Base-by-base conservation (phyloP, 2,113 vertebrate species). In the Telmatochromis brachygnathus region DNA sequence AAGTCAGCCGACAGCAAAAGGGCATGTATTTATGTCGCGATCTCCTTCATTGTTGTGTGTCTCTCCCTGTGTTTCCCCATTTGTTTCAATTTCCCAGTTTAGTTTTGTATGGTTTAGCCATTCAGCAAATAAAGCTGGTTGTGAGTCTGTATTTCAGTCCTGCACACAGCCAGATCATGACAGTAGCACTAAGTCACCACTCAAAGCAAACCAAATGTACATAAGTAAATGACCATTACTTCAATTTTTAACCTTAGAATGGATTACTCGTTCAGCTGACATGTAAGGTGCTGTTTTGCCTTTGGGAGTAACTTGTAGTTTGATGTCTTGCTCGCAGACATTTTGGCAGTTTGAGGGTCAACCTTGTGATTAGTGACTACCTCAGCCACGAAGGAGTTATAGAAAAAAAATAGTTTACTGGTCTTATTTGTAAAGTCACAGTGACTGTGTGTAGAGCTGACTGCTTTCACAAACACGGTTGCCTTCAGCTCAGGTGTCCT, bases 11-110 rank as follows among this genome's bases (percentile, higher is more conserved):
- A 7, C 39, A 47, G 70, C 23, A 75, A 28, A 28, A 42, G 4
- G 15, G 1, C 5, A 26, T 0, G 5, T 10, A 11, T 35, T 62
- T 0, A 19, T 62, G 58, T 35, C 1, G 1, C 4, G 0, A 62
- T 35, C 58, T 35, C 3, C 30, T 62, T 62, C 6, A 62, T 62
- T n/a, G 58, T 62, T 35, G 6, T 35, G 6, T 35, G 6, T 62
- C 30, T 62, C 17, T n/a, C 15, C 15, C 4, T 62, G 58, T 35
- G 58, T 62, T 62, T 3, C 30, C 9, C 30, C 58, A 62, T 62
- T 7, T 62, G 58, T 62, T 62, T 62, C 6, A 4, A 12, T 62
- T 62, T 62, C 4, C 58, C 17, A 62, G 30, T 62, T 62, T 62
- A 62, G 58, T 62, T 62, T 62, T 5, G 58, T n/a, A 35, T 35